Base-by-base conservation (phyloP, 2,888 invertebrate genomes). In the Oeneis ivallda region DNA sequence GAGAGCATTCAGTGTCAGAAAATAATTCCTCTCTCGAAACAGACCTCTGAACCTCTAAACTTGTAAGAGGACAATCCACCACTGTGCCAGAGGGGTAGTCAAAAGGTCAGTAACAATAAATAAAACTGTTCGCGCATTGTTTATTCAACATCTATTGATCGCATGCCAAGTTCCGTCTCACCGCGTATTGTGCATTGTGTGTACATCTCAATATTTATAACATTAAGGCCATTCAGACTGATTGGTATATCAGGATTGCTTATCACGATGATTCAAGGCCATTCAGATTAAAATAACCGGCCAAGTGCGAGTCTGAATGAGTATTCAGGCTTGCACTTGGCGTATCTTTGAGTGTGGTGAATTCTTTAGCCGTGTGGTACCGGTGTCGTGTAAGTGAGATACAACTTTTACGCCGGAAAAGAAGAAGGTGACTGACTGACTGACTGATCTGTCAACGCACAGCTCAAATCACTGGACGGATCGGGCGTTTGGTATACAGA, bases 181-280 rank as follows among this genome's bases (percentile, higher is more conserved):
- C 6, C 49, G 49, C 49, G 26, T 13, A 50, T 50, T 50, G 26
- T 26, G 49, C 49, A 50, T 50, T 50, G 49, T 50, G 19, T 50
- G 19, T 50, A 26, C 49, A 50, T 50, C 19, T 50, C 26, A 6
- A 5, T 50, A 47, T 47, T 47, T 47, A 47, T 47, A 45, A 43
- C 17, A 45, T 47, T 17, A 9, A 47, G 47, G 47, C 47, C 47
- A 9, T 17, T 47, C 47, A 47, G 17, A 17, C 9, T 47, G 47
- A 47, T 9, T 8, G 17, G 3, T 47, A 47, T 8, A 17, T 17
- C 17, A 47, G 15, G 15, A 17, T 47, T 47, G 17, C 45, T 45
- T 6, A 45, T 2, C 15, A 15, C 15, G 15, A 15, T 15, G 45
- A n/a, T 45, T 15, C 5, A 43, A 43, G 43, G 13, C 41, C 41